These are phyloP conservation scores for Halichondria panicea DNA, from an alignment of 37 sponge, comb jelly and placozoan genomes.

Conservation along the genomic window DNA sequence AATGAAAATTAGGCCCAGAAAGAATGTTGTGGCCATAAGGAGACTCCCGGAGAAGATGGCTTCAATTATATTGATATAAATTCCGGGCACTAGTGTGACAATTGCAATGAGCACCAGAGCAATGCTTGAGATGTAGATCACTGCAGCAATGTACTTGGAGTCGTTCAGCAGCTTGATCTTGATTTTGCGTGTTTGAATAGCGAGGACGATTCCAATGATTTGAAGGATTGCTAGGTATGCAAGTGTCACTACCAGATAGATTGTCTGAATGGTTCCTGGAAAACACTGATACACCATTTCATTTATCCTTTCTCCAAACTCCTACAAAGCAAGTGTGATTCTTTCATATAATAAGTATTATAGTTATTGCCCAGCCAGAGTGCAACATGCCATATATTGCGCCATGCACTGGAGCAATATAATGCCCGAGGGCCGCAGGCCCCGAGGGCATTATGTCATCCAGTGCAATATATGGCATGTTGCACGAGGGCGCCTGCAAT, in stretches of 20 bases:
- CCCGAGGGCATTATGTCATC: too few species aligned
- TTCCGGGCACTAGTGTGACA: conserved; percentile 13
- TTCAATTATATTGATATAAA: background rate
- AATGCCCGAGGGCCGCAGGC: too few species aligned
- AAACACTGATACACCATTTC: conserved; percentile 15
- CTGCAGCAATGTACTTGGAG: conserved; percentile 43
- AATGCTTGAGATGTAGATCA: conserved; percentile 45
- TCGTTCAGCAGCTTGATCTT: conserved; percentile 39
- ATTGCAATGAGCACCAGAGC: background rate
- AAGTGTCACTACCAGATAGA: too few species aligned
- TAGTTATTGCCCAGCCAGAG: too few species aligned
- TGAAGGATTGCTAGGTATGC: conserved; percentile 36
- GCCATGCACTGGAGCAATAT: too few species aligned
- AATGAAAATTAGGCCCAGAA: conserved; percentile 31
- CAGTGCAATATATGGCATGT: too few species aligned
- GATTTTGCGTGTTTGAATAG: conserved; percentile 46
- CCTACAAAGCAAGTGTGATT: background rate
- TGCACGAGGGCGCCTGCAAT: too few species aligned
- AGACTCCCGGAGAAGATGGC: too few species aligned
- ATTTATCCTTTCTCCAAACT: background rate
- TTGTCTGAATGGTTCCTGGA: background rate
- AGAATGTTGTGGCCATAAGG: conserved; percentile 3
- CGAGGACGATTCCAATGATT: conserved; percentile 26
- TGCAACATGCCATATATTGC: too few species aligned
- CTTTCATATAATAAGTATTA: too few species aligned